These are phyloP conservation scores for Scolopax mira DNA, from an alignment of 2,113 vertebrate species.

Conservation along the genomic window DNA sequence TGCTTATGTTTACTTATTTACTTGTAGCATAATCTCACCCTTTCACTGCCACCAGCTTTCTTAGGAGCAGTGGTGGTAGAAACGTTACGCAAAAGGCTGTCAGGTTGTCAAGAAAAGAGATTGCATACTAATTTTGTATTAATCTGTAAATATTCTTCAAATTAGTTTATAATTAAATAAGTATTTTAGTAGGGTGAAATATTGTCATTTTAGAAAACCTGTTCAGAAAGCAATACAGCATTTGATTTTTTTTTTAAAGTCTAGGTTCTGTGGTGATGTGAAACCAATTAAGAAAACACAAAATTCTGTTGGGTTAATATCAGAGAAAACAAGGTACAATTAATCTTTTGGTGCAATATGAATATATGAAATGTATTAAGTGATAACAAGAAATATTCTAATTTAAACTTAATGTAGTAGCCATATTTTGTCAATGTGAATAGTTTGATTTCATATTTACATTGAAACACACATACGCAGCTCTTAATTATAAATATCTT, in stretches of 20 bases:
- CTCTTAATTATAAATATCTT: not conserved
- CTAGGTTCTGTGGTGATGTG: not conserved
- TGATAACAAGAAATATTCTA: not conserved
- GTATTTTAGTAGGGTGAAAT: not conserved
- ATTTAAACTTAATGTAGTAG: not conserved
- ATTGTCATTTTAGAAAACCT: not conserved
- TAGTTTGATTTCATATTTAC: not conserved
- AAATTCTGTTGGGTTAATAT: not conserved
- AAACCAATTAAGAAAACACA: not conserved
- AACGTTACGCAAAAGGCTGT: not conserved
- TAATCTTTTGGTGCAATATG: not conserved
- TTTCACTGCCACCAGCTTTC: not conserved
- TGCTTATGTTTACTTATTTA: not conserved
- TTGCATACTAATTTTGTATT: not conserved
- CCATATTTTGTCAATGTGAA: not conserved
- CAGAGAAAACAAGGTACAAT: accelerated
- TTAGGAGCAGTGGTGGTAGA: not conserved
- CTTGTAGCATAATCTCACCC: not conserved
- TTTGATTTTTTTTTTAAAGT: not conserved
- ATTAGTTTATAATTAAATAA: not conserved
- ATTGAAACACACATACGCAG: not conserved
- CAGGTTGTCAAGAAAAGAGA: not conserved
- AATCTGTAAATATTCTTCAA: not conserved
- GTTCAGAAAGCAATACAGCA: not conserved
- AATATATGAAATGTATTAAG: not conserved